phyloP scores from a whole-genome alignment of 35 echinoderm and acorn worm species.

The Chiridota heheva region DNA sequence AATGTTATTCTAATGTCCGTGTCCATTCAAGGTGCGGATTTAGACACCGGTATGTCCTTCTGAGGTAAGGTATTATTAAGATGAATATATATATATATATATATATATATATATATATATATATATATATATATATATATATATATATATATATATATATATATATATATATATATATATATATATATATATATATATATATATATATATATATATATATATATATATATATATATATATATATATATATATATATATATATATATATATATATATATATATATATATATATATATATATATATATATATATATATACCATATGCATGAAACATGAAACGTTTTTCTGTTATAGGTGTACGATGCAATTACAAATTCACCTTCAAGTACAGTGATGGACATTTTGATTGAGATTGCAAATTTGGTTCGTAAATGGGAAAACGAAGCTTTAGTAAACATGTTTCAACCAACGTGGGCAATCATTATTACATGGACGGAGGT shows the following conservation, averaged over 20 bases:
- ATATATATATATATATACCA: background rate
- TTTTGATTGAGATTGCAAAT: constrained; percentile 4
- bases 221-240: background rate
- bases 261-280: background rate
- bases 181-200: too few species aligned
- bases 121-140: too few species aligned
- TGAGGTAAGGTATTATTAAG: too few species aligned
- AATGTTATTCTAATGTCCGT: too few species aligned
- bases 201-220: too few species aligned
- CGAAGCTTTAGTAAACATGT: constrained; percentile 24
- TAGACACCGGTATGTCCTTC: too few species aligned
- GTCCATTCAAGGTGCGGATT: too few species aligned
- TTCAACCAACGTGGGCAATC: constrained; percentile 17
- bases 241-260: background rate
- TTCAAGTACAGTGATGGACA: background rate
- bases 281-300: background rate
- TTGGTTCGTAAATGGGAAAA: background rate
- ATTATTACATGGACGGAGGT: constrained; percentile 25
- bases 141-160: too few species aligned
- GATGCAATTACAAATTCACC: background rate
- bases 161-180: too few species aligned
- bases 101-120: too few species aligned
- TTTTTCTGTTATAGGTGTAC: background rate
- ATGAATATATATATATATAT: too few species aligned
- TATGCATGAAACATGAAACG: background rate